phyloP scores from a whole-genome alignment of 2,113 vertebrate genomes.

The Brachypteracias leptosomus region DNA sequence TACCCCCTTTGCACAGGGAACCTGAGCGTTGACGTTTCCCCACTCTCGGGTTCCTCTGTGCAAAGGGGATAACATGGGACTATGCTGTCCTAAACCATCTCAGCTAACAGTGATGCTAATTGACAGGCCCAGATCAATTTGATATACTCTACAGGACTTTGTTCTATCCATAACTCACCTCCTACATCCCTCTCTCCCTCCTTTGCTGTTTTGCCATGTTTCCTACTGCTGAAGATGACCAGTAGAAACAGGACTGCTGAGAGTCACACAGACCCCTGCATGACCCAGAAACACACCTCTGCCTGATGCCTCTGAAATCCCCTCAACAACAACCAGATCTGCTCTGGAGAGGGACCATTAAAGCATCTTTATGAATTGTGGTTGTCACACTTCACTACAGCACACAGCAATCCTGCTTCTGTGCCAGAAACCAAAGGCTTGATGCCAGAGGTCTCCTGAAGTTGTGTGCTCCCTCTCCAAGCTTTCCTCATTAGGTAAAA shows the following conservation, averaged over 20 bases:
- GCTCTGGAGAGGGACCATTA: background rate
- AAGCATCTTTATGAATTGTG: background rate
- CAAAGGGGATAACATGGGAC: background rate
- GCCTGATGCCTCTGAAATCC: background rate
- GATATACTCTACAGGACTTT: background rate
- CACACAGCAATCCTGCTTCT: background rate
- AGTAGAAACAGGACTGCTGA: background rate
- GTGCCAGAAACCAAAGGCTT: background rate
- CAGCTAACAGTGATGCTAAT: background rate
- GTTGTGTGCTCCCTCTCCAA: background rate
- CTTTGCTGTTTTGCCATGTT: background rate
- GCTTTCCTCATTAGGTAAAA: background rate
- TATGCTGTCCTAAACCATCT: background rate
- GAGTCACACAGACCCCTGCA: background rate
- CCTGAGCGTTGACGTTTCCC: background rate
- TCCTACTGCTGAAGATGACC: background rate
- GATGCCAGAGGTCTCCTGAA: fast-evolving
- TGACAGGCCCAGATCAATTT: background rate
- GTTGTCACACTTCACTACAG: background rate
- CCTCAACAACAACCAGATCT: background rate
- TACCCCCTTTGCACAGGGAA: background rate
- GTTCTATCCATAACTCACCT: background rate
- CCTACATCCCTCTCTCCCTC: background rate
- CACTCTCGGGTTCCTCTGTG: background rate
- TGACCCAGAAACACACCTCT: background rate